These are phyloP conservation scores for Pollenia labialis DNA, from an alignment of 2,888 invertebrate species.

Conservation along the genomic window DNA sequence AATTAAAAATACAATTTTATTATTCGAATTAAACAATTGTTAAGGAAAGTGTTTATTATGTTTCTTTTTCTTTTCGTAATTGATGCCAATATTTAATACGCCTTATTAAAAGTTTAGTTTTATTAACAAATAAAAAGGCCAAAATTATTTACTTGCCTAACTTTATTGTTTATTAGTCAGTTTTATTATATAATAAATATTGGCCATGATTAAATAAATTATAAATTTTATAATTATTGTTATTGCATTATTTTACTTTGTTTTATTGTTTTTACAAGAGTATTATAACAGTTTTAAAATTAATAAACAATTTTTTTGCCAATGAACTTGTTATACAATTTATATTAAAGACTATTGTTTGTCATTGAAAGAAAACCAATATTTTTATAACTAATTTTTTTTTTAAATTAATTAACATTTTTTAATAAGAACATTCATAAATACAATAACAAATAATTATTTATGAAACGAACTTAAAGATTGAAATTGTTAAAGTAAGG, in stretches of 20 bases:
- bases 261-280: background rate
- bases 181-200: constrained; percentile 28
- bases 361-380: background rate
- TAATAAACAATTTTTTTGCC: background rate
- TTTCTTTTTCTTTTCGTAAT: background rate
- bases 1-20: constrained; percentile 16
- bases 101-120: too few relatives aligned
- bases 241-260: background rate
- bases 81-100: constrained; percentile 17
- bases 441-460: too few relatives aligned
- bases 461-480: too few relatives aligned
- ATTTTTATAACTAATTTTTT: too few relatives aligned
- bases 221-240: background rate
- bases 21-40: background rate
- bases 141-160: background rate
- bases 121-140: too few relatives aligned
- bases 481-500: too few relatives aligned
- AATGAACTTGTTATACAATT: constrained; percentile 4
- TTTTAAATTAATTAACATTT: too few relatives aligned
- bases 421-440: too few relatives aligned
- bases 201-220: constrained; percentile 10
- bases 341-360: background rate
- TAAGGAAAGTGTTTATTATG: background rate
- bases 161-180: background rate
- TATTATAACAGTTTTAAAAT: background rate